phyloP scores from a whole-genome alignment of 2,888 invertebrate genomes.

The Prosapia bicincta region DNA sequence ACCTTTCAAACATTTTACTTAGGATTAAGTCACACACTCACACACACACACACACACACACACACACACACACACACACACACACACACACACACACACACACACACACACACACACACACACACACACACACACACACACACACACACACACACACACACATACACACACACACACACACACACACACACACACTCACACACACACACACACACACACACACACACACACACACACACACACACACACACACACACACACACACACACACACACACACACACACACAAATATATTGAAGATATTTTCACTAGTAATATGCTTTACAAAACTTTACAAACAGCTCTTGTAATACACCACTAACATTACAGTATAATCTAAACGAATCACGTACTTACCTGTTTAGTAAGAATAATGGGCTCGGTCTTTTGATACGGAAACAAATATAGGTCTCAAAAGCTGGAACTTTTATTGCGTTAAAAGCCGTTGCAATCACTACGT shows the following conservation, averaged over 20 bases:
- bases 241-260: conserved; percentile 5
- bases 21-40: background rate
- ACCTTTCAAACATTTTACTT: no score
- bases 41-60: conserved; percentile 5
- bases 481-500: no score
- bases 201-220: background rate
- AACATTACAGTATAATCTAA: no score
- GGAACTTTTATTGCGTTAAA: no score
- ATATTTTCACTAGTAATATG: no score
- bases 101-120: background rate
- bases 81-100: background rate
- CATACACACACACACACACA: background rate
- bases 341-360: no score
- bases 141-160: background rate
- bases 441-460: no score
- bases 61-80: conserved; percentile 5
- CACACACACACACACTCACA: background rate
- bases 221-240: conserved; percentile 1
- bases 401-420: no score
- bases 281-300: background rate
- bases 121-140: background rate
- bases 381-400: no score
- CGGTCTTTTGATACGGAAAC: no score
- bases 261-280: conserved; percentile 5
- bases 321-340: no score